Base-by-base conservation (phyloP, 2,888 invertebrate genomes). In the Rhaphigaster nebulosa region DNA sequence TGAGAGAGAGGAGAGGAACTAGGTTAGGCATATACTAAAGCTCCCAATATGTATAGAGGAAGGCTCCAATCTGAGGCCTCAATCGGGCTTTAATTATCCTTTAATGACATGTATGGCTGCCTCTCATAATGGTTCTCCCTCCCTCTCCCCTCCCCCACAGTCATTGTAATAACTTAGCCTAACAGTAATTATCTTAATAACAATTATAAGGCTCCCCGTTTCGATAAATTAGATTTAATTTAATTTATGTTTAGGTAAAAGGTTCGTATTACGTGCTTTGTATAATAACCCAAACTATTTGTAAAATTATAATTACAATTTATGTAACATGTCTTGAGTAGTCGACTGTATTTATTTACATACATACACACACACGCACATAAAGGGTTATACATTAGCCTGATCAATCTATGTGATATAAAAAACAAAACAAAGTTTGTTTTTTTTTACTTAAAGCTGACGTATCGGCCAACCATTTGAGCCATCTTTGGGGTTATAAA, bases 71-170 rank as follows among this genome's bases (percentile, higher is more conserved):
- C 70, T 38, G 8, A 70, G 18, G 70, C 70, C 70, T 34, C 70
- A 34, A 70, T 70, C 70, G 70, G 45, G 84, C 84, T 84, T 41
- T 84, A 80, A 84, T 84, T 45, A 84, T 84, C 84, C 84, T 45
- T 84, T 84, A 84, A 84, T 84, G 84, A 45, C 84, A 84, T 84
- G 84, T 84, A 84, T 84, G 84, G 84, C 45, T 70, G 70, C 70
- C 34, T 34, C 70, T 34, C 70, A 70, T 70, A 70, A 70, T 34
- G 20, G 34, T 18, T 20, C 65, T 15, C 2, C 29, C 15, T n/a
- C 26, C 29, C 1, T 18, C 34, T 29, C 6, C 2, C 29, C 15
- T n/a, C 26, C 29, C 1, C 65, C 29, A 15, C 18, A 15, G 5
- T 3, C 34, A 70, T 70, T 34, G 70, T 70, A 70, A 70, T 70